phyloP scores from a whole-genome alignment of 2,113 vertebrate species.

The Pterocles orientalis region DNA sequence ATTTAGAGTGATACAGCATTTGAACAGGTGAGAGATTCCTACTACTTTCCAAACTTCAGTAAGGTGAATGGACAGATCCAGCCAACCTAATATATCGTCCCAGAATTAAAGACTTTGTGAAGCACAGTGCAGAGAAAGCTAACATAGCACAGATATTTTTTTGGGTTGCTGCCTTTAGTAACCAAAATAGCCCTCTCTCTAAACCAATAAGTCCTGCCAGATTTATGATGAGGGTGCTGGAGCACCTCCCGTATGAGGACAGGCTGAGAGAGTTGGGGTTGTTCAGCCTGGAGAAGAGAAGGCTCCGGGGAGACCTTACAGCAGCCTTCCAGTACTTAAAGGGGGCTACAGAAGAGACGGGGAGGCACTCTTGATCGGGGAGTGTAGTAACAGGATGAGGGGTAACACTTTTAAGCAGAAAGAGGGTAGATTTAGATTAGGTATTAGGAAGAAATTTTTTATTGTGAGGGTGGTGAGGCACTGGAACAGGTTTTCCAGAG shows the following conservation, averaged over 20 bases:
- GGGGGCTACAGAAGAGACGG: too few relatives aligned
- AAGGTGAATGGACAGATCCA: background rate
- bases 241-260: too few relatives aligned
- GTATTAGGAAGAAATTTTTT: too few relatives aligned
- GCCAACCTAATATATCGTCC: background rate
- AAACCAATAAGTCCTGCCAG: background rate
- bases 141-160: background rate
- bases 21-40: background rate
- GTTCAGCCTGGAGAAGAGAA: too few relatives aligned
- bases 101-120: background rate
- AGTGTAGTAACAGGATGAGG: too few relatives aligned
- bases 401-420: too few relatives aligned
- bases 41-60: background rate
- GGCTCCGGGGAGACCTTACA: too few relatives aligned
- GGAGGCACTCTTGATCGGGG: too few relatives aligned
- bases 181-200: background rate
- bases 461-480: too few relatives aligned
- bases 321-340: too few relatives aligned
- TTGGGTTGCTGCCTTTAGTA: background rate
- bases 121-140: background rate
- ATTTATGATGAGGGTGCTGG: background rate
- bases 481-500: too few relatives aligned
- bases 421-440: too few relatives aligned
- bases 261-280: background rate
- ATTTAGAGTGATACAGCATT: background rate